Percentiles rank a stretch among this genome's conserved stretches.
phyloP scores from a whole-genome alignment of 2,797 vertebrate genomes.

The Microhierax caerulescens region DNA sequence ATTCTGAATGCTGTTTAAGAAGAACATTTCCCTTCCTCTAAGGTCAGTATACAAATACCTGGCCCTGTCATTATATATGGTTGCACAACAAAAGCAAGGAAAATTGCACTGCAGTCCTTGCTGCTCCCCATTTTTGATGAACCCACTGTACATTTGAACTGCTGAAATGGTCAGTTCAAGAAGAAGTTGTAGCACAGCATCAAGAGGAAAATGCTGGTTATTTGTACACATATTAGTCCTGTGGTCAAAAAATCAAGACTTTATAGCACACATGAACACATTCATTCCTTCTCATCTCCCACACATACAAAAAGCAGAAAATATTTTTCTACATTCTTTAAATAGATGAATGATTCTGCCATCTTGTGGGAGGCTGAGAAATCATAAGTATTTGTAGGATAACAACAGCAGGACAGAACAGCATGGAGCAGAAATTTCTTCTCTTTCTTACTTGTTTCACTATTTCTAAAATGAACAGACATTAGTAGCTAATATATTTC shows the following conservation, averaged over 20 bases:
- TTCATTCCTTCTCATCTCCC: not conserved
- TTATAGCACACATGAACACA: not conserved
- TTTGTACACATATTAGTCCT: not conserved
- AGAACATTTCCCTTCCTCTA: not conserved
- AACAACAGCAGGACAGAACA: not conserved
- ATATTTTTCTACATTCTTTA: not conserved
- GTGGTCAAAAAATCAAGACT: not conserved
- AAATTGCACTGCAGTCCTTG: not conserved
- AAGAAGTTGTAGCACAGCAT: not conserved
- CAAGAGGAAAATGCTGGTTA: not conserved
- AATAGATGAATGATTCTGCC: constrained; percentile 62
- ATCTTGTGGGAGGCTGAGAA: constrained; percentile 61
- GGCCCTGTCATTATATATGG: not conserved
- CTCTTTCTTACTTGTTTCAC: not conserved
- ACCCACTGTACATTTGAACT: not conserved
- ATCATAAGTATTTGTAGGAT: not conserved
- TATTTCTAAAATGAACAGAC: not conserved
- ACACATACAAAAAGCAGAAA: not conserved
- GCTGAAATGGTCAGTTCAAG: not conserved
- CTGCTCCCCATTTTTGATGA: not conserved
- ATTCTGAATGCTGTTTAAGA: not conserved
- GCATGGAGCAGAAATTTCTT: not conserved
- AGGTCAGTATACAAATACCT: not conserved
- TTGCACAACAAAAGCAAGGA: not conserved
- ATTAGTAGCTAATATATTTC: not conserved